Evolutionary conservation across 2,113 vertebrate species (phyloP).

Genomic region (Glaucomys volans): DNA sequence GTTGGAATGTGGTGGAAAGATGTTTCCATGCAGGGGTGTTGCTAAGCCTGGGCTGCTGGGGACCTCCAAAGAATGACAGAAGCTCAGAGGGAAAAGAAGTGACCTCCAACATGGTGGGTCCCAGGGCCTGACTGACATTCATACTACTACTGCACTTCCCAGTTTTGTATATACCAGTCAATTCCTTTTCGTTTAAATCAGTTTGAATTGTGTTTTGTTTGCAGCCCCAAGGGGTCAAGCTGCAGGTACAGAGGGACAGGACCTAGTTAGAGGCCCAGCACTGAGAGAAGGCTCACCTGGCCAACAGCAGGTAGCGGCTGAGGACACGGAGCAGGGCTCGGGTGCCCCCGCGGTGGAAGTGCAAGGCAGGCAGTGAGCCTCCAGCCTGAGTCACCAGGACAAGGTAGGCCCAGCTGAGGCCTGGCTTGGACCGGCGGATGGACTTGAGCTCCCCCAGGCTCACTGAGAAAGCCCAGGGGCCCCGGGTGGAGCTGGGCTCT

Average conservation of each 20-base stretch:
- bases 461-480: constrained; percentile 93
- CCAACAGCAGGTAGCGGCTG: constrained; percentile 91
- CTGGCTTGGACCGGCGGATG: constrained; percentile 92
- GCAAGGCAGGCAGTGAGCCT: constrained; percentile 92
- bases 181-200: background rate
- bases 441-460: constrained; percentile 94
- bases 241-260: too few relatives aligned
- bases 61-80: rapidly evolving
- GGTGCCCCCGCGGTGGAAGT: constrained; percentile 95
- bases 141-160: rapidly evolving
- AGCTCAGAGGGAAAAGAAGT: too few relatives aligned
- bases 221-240: background rate
- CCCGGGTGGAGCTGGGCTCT: constrained; percentile 75
- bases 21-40: rapidly evolving
- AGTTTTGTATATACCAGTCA: rapidly evolving
- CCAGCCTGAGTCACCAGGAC: constrained; percentile 93
- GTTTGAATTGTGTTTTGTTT: too few relatives aligned
- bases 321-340: constrained; percentile 91
- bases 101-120: background rate
- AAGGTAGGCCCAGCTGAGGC: constrained; percentile 94
- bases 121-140: background rate
- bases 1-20: too few relatives aligned
- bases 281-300: constrained; percentile 80
- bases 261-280: rapidly evolving
- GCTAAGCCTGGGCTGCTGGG: background rate